These are phyloP conservation scores for Cossypha niveicapilla DNA, from an alignment of 2,797 vertebrate species.

Conservation along the genomic window DNA sequence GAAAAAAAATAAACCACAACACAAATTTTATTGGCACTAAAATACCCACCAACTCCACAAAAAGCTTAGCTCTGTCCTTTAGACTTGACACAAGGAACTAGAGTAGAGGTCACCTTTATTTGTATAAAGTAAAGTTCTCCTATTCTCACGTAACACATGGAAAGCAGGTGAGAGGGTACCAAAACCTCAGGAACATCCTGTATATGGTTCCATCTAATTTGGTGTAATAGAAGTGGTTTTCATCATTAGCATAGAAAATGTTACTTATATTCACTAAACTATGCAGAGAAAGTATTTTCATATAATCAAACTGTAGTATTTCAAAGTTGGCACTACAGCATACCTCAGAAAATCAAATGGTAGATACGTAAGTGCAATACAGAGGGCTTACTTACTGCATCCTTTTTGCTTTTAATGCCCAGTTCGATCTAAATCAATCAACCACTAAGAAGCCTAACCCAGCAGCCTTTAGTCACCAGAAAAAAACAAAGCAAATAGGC, in stretches of 20 bases:
- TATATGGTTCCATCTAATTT: not conserved
- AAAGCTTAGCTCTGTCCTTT: not conserved
- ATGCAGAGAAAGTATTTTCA: not conserved
- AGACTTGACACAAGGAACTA: not conserved
- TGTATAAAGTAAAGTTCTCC: not conserved
- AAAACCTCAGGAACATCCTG: not conserved
- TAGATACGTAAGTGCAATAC: not conserved
- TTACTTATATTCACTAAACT: not conserved
- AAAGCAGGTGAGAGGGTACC: not conserved
- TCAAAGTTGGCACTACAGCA: not conserved
- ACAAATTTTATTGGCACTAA: not conserved
- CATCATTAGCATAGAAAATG: not conserved
- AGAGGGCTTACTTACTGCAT: not conserved
- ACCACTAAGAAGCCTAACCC: not conserved
- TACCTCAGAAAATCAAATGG: not conserved
- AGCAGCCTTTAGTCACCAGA: not conserved
- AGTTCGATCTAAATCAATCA: not conserved
- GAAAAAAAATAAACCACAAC: rapidly evolving
- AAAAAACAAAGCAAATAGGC: not conserved
- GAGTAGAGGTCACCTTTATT: not conserved
- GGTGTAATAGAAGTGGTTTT: not conserved
- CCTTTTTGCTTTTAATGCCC: not conserved
- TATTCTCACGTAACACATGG: not conserved
- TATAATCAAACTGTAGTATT: not conserved
- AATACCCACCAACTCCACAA: not conserved